phyloP scores from a whole-genome alignment of 2,888 invertebrate species.

The Mechanitis messenoides region DNA sequence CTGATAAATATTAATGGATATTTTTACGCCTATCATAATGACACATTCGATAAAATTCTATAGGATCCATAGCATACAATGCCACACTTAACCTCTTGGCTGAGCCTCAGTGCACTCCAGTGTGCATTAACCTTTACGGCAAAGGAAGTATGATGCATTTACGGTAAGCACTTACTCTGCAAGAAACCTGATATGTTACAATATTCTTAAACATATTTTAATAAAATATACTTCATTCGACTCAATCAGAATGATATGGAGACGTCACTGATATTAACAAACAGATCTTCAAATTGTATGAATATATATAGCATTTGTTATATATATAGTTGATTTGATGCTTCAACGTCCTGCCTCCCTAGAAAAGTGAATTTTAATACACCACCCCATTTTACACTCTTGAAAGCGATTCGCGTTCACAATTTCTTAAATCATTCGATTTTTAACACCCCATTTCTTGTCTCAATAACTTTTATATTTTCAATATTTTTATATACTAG shows the following conservation, averaged over 20 bases:
- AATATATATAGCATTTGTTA: no score
- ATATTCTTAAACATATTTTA: constrained; percentile 7
- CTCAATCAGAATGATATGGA: no score
- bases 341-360: neutral
- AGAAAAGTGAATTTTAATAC: constrained; percentile 15
- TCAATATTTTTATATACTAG: no score
- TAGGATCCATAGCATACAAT: constrained; percentile 18
- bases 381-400: constrained; percentile 13
- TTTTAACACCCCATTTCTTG: neutral
- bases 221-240: neutral
- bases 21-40: constrained; percentile 5
- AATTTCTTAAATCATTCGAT: constrained; percentile 6
- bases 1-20: constrained; percentile 3
- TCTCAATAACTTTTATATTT: neutral
- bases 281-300: no score
- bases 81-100: constrained; percentile 24
- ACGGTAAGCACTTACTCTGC: constrained; percentile 14
- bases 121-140: constrained; percentile 28
- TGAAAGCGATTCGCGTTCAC: constrained; percentile 10
- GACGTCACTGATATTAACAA: no score
- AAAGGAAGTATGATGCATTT: constrained; percentile 25
- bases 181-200: constrained; percentile 10
- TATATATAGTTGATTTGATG: neutral
- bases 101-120: constrained; percentile 22
- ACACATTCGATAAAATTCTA: neutral